Evolutionary conservation across 2,888 invertebrate genomes (phyloP), one percentile per base, ranked within the genome.

Genomic region (Axea sp.): DNA sequence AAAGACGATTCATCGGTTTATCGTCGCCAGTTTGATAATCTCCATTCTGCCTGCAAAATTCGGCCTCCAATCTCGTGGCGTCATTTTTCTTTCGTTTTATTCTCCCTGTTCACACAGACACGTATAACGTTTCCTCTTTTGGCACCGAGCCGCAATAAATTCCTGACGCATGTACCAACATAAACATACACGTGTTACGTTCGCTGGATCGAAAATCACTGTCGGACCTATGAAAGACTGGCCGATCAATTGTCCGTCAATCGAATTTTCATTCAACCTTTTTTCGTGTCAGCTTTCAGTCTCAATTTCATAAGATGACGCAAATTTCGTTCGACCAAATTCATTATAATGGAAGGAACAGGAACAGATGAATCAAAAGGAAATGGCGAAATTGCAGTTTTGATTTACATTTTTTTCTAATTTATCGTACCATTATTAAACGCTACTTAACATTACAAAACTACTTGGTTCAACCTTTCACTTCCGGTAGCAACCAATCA

Each of bases 101-200:
- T 49, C 39, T 11, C 7, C 45, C 17, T 35, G 15, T n/a, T n/a
- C 43, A 14, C 49, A 37, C 57, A 51, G 53, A 75, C 75, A 67
- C 75, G 64, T 60, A 55, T 37, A 39, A 60, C 62, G 39, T 65
- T 67, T 60, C 68, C 68, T 37, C 41, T 72, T 72, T 77, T 78
- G 79, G 78, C 77, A 77, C 57, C 60, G 69, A 67, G 78, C 74
- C 75, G 62, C 75, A 65, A 78, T 80, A 78, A 79, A 81, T 78
- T 77, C 69, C 49, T 60, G 43, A 76, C 68, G 75, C 72, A 65
- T 62, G 60, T 53, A 69, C 71, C 64, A 35, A 60, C 45, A 65
- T 67, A 71, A 62, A 68, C 57, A 75, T 62, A 67, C 65, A 62
- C 24, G 53, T 72, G 67, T 59, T 72, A 59, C 45, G 8, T 49